phyloP scores from a whole-genome alignment of 2,797 vertebrate genomes.

The Manis pentadactyla region DNA sequence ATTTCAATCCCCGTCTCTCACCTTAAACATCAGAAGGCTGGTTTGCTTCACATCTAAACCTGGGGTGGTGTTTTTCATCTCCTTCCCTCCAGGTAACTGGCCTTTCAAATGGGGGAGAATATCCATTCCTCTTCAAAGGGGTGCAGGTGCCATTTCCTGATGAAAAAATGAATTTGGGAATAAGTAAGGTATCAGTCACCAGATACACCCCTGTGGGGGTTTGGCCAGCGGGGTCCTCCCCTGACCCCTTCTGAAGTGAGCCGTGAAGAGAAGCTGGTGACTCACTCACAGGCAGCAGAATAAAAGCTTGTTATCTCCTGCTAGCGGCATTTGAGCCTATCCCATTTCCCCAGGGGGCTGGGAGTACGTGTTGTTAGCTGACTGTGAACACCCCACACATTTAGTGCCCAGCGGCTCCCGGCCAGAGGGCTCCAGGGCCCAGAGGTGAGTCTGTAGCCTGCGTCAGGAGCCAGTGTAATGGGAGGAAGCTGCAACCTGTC shows the following conservation, averaged over 20 bases:
- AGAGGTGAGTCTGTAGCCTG: background rate
- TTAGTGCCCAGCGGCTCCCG: background rate
- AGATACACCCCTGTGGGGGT: background rate
- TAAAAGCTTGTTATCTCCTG: background rate
- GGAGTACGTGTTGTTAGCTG: background rate
- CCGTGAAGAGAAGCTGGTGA: background rate
- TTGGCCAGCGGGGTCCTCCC: background rate
- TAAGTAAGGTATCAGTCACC: background rate
- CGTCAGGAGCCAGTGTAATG: background rate
- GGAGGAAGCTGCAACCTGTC: background rate
- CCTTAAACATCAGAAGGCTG: conserved; percentile 58
- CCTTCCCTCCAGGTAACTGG: conserved; percentile 8
- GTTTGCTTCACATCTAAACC: conserved; percentile 51
- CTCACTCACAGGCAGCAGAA: background rate
- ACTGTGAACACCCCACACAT: background rate
- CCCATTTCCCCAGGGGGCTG: background rate
- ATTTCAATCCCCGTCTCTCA: conserved; percentile 24
- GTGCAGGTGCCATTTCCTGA: background rate
- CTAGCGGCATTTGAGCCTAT: background rate
- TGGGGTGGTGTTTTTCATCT: conserved; percentile 36
- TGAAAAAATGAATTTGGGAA: background rate
- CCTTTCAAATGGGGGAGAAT: conserved; percentile 29
- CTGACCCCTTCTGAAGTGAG: background rate
- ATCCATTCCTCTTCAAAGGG: conserved; percentile 30
- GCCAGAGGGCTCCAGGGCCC: background rate